These are phyloP conservation scores for Orthonevra nobilis DNA, from an alignment of 2,888 invertebrate species.

Conservation along the genomic window DNA sequence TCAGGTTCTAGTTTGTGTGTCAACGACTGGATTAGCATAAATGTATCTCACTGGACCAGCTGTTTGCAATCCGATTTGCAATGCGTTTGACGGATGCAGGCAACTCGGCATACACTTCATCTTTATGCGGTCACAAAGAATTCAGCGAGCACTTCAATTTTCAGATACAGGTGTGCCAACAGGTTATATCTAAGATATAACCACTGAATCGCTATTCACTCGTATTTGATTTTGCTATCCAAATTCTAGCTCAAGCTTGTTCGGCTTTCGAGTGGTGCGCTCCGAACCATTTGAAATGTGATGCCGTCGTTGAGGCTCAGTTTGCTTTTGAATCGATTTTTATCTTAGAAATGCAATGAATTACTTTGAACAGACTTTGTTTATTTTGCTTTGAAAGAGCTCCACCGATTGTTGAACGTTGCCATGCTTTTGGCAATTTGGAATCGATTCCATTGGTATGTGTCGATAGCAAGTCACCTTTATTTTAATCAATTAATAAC, in stretches of 20 bases:
- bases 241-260: background rate
- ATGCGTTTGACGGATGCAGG: too few species aligned
- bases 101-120: too few species aligned
- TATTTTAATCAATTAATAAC: background rate
- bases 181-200: slow-evolving; percentile 1
- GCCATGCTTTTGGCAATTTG: too few species aligned
- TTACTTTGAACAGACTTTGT: background rate
- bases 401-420: background rate
- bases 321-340: background rate
- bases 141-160: background rate
- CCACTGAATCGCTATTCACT: background rate
- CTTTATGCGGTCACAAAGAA: background rate
- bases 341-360: background rate
- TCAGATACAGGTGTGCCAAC: slow-evolving; percentile 10
- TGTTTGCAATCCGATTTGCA: too few species aligned
- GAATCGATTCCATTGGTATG: too few species aligned
- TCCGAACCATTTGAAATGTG: too few species aligned
- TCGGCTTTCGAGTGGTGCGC: too few species aligned
- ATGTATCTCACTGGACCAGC: too few species aligned
- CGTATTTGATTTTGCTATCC: background rate
- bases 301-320: background rate
- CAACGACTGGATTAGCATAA: too few species aligned
- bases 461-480: too few species aligned
- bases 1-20: too few species aligned
- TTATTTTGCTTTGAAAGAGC: background rate